Percentiles rank a stretch among this genome's conserved stretches.
Evolutionary conservation across 2,113 vertebrate genomes (phyloP).

Genomic region (Protomyctophum bolini): DNA sequence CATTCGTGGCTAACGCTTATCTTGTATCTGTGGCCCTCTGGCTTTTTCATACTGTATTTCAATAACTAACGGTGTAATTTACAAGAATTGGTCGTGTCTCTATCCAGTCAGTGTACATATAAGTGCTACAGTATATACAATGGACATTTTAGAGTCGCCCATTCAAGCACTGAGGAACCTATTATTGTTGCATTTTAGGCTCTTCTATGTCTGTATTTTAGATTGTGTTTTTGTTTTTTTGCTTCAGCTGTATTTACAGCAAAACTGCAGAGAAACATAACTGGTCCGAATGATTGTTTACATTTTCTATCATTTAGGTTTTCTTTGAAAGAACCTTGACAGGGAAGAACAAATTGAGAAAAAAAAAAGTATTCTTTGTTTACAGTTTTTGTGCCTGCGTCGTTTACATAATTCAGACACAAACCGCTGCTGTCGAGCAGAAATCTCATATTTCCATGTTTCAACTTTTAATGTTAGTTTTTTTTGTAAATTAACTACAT

Average conservation of each 20-base stretch:
- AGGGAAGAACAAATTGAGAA: slow-evolving; percentile 17
- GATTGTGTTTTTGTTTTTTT: slow-evolving; percentile 12
- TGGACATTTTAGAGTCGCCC: slow-evolving; percentile 2
- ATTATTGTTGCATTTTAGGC: slow-evolving; percentile 16
- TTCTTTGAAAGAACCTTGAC: slow-evolving; percentile 15
- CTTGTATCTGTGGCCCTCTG: not conserved
- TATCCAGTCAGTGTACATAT: slow-evolving; percentile 12
- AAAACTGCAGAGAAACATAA: slow-evolving; percentile 28
- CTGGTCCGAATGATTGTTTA: slow-evolving; percentile 54
- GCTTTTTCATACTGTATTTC: slow-evolving; percentile 11
- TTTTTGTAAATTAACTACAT: too few species aligned
- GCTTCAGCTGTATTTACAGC: slow-evolving; percentile 38
- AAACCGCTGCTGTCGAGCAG: not conserved
- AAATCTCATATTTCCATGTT: too few species aligned
- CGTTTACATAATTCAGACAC: not conserved
- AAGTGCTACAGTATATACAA: not conserved
- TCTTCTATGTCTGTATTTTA: slow-evolving; percentile 11
- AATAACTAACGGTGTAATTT: slow-evolving; percentile 34
- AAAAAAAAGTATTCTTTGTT: slow-evolving; percentile 20
- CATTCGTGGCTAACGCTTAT: slow-evolving; percentile 11
- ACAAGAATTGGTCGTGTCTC: not conserved
- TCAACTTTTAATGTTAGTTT: too few species aligned
- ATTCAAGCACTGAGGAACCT: slow-evolving; percentile 7
- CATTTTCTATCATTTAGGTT: slow-evolving; percentile 38
- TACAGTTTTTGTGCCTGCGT: slow-evolving; percentile 17